These are phyloP conservation scores for Triplophysa yarkandensis DNA, from an alignment of 2,797 vertebrate species.

Conservation along the genomic window DNA sequence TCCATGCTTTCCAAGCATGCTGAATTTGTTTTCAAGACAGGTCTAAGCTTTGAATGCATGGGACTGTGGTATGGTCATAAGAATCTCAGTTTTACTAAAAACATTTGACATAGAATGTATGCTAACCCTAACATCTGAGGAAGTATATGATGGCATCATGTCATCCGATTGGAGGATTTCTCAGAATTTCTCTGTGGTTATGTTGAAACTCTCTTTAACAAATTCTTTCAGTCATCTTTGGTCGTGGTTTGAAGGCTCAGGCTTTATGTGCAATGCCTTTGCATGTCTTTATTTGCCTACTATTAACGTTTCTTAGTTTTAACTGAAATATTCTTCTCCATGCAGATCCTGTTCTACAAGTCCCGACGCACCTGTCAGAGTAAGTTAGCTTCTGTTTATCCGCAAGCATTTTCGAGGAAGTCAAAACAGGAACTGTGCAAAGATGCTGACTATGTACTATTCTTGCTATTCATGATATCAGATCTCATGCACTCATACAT, in stretches of 20 bases:
- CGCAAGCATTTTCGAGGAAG: background rate
- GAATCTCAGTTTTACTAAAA: background rate
- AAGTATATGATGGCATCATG: too few species aligned
- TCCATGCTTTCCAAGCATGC: too few species aligned
- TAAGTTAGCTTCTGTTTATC: slow-evolving; percentile 73
- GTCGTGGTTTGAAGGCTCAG: background rate
- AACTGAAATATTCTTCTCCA: slow-evolving; percentile 41
- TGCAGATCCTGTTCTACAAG: slow-evolving; percentile 98
- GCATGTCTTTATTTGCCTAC: background rate
- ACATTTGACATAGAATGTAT: background rate
- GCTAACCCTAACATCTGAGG: too few species aligned
- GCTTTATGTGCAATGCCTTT: background rate
- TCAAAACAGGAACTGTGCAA: slow-evolving; percentile 46
- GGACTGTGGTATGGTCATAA: too few species aligned
- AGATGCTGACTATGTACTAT: slow-evolving; percentile 39
- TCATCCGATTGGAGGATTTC: too few species aligned
- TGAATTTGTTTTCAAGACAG: too few species aligned
- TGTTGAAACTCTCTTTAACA: background rate
- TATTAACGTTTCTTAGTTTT: background rate
- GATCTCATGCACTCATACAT: background rate
- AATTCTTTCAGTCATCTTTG: background rate
- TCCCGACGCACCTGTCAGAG: slow-evolving; percentile 95
- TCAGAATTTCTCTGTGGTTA: too few species aligned
- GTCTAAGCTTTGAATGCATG: too few species aligned
- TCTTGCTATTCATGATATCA: slow-evolving; percentile 36